These are phyloP conservation scores for Malurus leucopterus DNA, from an alignment of 2,797 vertebrate genomes.

Conservation along the genomic window DNA sequence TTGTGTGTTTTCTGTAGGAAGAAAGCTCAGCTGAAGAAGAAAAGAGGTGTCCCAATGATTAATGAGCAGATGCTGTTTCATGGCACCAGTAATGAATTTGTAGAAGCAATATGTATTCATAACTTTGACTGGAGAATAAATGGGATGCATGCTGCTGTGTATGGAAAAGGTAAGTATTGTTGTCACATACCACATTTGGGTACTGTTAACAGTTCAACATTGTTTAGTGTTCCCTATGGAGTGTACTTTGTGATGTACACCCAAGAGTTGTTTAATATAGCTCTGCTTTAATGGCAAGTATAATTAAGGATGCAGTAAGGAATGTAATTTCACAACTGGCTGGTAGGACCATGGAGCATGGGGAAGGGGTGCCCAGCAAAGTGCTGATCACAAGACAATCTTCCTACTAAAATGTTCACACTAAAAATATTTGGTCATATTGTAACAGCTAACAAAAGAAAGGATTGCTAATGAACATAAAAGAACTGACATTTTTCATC, in stretches of 20 bases:
- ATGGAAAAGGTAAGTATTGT: slow-evolving; percentile 88
- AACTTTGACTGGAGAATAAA: slow-evolving; percentile 98
- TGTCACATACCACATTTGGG: neutral
- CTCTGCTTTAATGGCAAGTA: neutral
- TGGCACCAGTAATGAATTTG: slow-evolving; percentile 91
- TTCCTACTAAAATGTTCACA: neutral
- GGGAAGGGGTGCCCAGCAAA: neutral
- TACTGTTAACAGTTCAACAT: neutral
- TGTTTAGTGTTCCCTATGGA: neutral
- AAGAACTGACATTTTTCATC: neutral
- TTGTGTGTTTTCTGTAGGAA: slow-evolving; percentile 78
- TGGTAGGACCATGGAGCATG: neutral
- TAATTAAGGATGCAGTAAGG: neutral
- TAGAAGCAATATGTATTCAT: slow-evolving; percentile 94
- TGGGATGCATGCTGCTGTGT: slow-evolving; percentile 90
- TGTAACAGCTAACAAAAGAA: neutral
- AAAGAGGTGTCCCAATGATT: slow-evolving; percentile 83
- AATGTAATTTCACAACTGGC: neutral
- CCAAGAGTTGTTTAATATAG: neutral
- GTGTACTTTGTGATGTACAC: neutral
- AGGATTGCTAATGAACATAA: neutral
- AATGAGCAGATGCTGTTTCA: slow-evolving; percentile 96
- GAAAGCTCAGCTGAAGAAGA: slow-evolving; percentile 91
- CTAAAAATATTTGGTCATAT: neutral
- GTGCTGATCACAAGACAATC: neutral